Base-by-base conservation (phyloP, 2,113 vertebrate species). In the Peromyscus maniculatus region DNA sequence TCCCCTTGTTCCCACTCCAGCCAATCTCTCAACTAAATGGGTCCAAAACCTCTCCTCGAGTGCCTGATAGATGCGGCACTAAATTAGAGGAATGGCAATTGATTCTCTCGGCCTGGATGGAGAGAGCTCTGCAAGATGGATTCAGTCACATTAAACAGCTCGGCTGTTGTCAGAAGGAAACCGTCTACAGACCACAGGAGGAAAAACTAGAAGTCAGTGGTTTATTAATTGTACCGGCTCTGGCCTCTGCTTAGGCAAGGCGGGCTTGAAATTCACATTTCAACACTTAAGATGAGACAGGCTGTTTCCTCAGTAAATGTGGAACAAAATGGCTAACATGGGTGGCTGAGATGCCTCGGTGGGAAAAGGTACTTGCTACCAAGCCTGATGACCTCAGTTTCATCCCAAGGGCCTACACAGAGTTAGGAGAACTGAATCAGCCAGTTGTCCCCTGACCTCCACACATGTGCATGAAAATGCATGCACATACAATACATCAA, bases 1-100 rank as follows among this genome's bases (percentile, higher is more conserved):
- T 97, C 93, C 94, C 89, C 75, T 28, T 84, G 95, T 93, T 97
- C 79, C 90, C 87, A 91, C 69, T 95, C 87, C 80, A 95, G 93
- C 95, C 96, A 97, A 87, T 97, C 97, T 93, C 91, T 97, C 96
- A 78, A 93, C 97, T 96, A 92, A 80, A 97, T 22, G 87, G 94
- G 92, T 91, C 96, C 93, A 96, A 98, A 59, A 59, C 57, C n/a
- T 80, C 89, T 96, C 89, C 95, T 97, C 21, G 74, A 97, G 83
- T 84, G 91, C 97, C 93, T 98, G 98, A 98, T 89, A 97, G 92
- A 96, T 62, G 94, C 90, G 96, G 94, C 96, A 80, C 31, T 98
- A 95, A 96, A 94, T 98, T 96, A 95, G 93, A 94, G 88, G 79
- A 79, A 82, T 67, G 36, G 31, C 62, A 91, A 91, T 91, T 96